Base-by-base conservation (phyloP, 2,888 invertebrate species). In the Argyresthia goedartella region DNA sequence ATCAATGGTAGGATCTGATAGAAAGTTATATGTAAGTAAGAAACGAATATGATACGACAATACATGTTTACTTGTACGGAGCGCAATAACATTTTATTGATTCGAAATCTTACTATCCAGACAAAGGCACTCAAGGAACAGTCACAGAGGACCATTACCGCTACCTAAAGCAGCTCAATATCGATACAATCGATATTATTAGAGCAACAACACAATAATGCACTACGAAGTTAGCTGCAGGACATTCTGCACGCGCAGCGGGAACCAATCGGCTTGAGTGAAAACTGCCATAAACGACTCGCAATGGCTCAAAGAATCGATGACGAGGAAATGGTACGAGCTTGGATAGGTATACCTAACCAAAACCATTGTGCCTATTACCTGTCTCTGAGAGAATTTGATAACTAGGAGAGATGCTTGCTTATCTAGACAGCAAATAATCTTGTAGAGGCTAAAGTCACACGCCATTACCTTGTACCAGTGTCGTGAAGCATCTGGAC, bases 281-380 rank as follows among this genome's bases (percentile, higher is more conserved):
- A 85, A 82, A 81, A 78, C 76, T 78, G 80, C 81, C 80, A 82
- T 84, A 81, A 81, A 80, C 72, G 61, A 79, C 71, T 60, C 58
- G 57, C 66, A 73, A 69, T 68, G 62, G 66, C 59, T 63, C 60
- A 60, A 54, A 62, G 62, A 65, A 54, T 53, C 51, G 41, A 34
- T 41, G 11, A 44, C 11, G 48, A 43, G 35, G 9, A n/a, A 25
- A 25, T 25, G 25, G 25, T 25, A 25, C 6, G 2, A 6, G 2
- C 2, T 6, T 6, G 25, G 6, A 25, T 25, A 25, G 25, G 25
- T 25, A 6, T n/a, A n/a, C n/a, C n/a, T n/a, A n/a, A n/a, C n/a
- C n/a, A n/a, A n/a, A 25, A 25, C 14, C 10, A 15, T 15, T 9
- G 9, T 14, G 3, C 44, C 14, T 47, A 36, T 15, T 8, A 36